Conservation (phyloP, 2,113 vertebrate species). For the Callaeas wilsoni region DNA sequence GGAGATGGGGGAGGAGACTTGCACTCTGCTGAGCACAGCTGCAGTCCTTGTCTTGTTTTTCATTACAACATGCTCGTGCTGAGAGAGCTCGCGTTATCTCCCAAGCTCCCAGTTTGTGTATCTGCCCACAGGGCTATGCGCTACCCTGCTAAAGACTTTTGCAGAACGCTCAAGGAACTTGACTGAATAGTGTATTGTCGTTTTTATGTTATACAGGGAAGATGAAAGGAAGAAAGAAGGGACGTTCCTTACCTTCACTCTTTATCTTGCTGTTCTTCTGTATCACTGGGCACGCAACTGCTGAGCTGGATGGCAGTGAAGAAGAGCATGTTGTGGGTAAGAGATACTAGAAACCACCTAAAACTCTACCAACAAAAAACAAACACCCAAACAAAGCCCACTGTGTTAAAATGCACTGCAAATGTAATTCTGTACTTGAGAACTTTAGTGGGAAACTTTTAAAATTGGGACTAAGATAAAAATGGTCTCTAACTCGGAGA, state of each 20-base stretch:
- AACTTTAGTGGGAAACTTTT: background rate
- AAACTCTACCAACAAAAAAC: background rate
- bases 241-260: background rate
- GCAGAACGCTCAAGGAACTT: background rate
- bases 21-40: background rate
- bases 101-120: background rate
- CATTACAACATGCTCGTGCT: fast-evolving
- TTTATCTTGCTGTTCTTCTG: conserved; percentile 27
- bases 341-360: background rate
- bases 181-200: background rate
- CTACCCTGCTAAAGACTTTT: background rate
- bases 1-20: background rate
- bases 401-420: background rate
- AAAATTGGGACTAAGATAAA: background rate
- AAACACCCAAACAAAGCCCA: background rate
- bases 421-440: background rate
- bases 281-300: background rate
- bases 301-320: background rate
- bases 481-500: background rate
- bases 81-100: background rate
- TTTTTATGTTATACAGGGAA: conserved; percentile 38
- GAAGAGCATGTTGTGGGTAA: conserved; percentile 46
- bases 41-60: background rate
- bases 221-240: conserved; percentile 40
- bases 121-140: background rate